Evolutionary conservation across 1,140 invertebrate species (phyloP), one percentile per base, ranked within the genome.

Genomic region (Drosophila pruinosa): DNA sequence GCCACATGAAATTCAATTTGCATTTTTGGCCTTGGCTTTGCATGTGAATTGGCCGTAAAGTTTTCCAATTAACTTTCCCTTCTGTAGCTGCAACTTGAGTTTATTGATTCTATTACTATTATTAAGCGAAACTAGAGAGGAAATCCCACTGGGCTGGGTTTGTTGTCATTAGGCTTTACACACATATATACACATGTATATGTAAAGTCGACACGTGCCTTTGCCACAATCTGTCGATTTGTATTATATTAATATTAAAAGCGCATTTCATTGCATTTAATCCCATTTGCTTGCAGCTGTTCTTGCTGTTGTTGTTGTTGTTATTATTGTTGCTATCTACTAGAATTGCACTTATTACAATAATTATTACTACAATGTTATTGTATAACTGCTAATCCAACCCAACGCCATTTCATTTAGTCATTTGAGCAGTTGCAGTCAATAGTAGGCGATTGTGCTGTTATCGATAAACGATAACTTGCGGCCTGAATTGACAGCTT

Each of bases 51-150:
- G 19, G 6, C 7, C 12, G 8, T 12, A 54, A 70, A 54, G 19
- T 58, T 65, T 22, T 22, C 38, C 7, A 2, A 10, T 8, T 39
- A 79, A 75, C 59, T 79, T 71, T 79, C 76, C 61, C 47, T 38
- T 61, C 57, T 28, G 0, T 7, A 1, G 10, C 14, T 17, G 10
- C 15, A 7, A 17, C 8, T 10, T 41, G 1, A 34, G 4, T 12
- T 28, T 17, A 17, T 6, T 17, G 8, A 43, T 28, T 41, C 36
- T 47, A 14, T 14, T 24, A 24, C 43, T 24, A 47, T 47, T 19
- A 47, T 47, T 26, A 26, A 56, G n/a, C n/a, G n/a, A n/a, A 41
- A 43, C 36, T 43, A n/a, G 6, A 22, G 24, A 26, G 43, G 43
- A 24, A 45, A 24, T 45, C 10, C 41, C 5, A 14, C 12, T 10